Evolutionary conservation across 1,140 invertebrate genomes (phyloP).

Genomic region (Berghia stephanieae): DNA sequence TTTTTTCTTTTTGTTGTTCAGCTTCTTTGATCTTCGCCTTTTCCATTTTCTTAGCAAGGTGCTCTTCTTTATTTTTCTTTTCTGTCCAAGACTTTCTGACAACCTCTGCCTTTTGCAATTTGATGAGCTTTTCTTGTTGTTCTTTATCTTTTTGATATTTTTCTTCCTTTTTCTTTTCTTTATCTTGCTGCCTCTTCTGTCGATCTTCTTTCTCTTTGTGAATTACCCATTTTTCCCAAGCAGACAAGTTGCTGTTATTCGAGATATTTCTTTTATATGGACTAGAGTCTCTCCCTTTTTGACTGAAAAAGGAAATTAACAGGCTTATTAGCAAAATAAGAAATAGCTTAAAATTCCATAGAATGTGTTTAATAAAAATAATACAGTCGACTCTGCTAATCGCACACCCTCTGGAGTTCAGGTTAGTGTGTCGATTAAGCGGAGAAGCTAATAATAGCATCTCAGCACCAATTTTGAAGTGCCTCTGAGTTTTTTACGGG

Average conservation of each 20-base stretch:
- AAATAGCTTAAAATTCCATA: no score
- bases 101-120: slow-evolving; percentile 42
- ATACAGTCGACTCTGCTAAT: no score
- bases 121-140: slow-evolving; percentile 40
- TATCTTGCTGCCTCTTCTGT: slow-evolving; percentile 40
- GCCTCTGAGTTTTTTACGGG: no score
- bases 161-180: slow-evolving; percentile 39
- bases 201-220: slow-evolving; percentile 51
- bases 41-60: slow-evolving; percentile 43
- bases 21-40: slow-evolving; percentile 44
- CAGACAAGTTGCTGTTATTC: slow-evolving; percentile 41
- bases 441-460: no score
- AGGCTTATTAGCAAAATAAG: no score
- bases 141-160: slow-evolving; percentile 44
- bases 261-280: no score
- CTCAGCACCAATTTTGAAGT: no score
- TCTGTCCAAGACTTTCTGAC: slow-evolving; percentile 45
- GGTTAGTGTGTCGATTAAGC: no score
- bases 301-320: no score
- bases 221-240: slow-evolving; percentile 59
- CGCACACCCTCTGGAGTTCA: no score
- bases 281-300: no score
- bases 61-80: slow-evolving; percentile 49
- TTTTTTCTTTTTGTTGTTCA: slow-evolving; percentile 45
- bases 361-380: no score